phyloP scores from a whole-genome alignment of 2,888 invertebrate genomes.

The Sesia apiformis region DNA sequence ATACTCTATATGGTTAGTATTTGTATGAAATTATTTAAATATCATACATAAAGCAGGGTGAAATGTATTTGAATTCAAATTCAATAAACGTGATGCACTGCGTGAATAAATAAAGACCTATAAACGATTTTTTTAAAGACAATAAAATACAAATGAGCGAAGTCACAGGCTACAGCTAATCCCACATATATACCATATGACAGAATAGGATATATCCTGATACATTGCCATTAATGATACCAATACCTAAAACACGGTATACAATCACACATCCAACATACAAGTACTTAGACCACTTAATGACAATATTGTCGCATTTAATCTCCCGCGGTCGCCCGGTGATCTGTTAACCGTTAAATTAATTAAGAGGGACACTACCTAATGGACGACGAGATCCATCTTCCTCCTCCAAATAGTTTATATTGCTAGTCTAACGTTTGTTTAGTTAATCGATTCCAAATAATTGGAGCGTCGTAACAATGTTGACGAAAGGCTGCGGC shows the following conservation, averaged over 20 bases:
- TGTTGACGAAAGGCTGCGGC: background rate
- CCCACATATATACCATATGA: too few relatives aligned
- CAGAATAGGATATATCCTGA: too few relatives aligned
- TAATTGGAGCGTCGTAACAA: background rate
- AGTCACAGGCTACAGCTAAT: too few relatives aligned
- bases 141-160: too few relatives aligned
- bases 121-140: too few relatives aligned
- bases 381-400: constrained; percentile 19
- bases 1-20: too few relatives aligned
- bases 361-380: constrained; percentile 22
- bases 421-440: constrained; percentile 3
- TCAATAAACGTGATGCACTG: too few relatives aligned
- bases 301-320: constrained; percentile 10
- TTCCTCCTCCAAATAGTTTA: constrained; percentile 22
- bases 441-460: background rate
- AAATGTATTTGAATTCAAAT: too few relatives aligned
- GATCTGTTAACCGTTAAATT: constrained; percentile 28
- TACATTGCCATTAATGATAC: too few relatives aligned
- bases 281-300: constrained; percentile 1
- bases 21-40: too few relatives aligned
- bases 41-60: too few relatives aligned
- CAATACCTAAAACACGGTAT: background rate
- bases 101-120: too few relatives aligned
- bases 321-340: constrained; percentile 17
- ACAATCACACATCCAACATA: background rate